Evolutionary conservation across 1,140 invertebrate species (phyloP), one percentile per base, ranked within the genome.

Genomic region (Ectropis grisescens): DNA sequence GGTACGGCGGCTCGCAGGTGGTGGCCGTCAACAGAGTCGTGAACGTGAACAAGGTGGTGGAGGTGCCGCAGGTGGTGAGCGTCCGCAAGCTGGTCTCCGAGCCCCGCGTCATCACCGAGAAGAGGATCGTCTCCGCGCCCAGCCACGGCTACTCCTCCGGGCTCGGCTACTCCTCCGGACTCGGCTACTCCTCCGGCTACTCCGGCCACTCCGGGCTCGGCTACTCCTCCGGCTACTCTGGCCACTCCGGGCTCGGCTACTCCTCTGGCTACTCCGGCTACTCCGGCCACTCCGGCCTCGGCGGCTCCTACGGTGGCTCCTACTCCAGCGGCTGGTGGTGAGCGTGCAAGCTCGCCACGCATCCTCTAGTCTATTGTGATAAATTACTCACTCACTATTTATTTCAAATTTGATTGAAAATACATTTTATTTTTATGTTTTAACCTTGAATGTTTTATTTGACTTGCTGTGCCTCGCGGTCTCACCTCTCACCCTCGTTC

Each of bases 31-130:
- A 51, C 25, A 58, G 54, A 33, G 38, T 59, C 11, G 56, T 62
- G 7, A 51, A 56, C 28, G 49, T 59, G 6, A 41, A 45, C 26
- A 47, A 45, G 29, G 38, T 62, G 2, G 47, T 62, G 19, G 44
- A 11, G 14, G 58, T 57, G 11, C 57, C 57, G 2, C 41, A 54
- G 35, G 41, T 60, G 1, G 34, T 60, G 16, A 54, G 43, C 15
- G 47, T 60, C 7, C 37, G 25, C 7, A 53, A 49, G 24, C 40
- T 57, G 11, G 31, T 57, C 7, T 51, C 50, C 12, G 61, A 54
- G 23, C 68, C 68, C 0, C 50, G 64, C 27, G 47, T 68, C 9
- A 57, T 74, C 24, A 50, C 64, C 11, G 61, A 64, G 8, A 66
- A 70, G 47, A 58, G 56, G 23, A 41, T 72, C 9, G 61, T 68